Evolutionary conservation across 2,113 vertebrate species (phyloP).

Genomic region (Mola mola): DNA sequence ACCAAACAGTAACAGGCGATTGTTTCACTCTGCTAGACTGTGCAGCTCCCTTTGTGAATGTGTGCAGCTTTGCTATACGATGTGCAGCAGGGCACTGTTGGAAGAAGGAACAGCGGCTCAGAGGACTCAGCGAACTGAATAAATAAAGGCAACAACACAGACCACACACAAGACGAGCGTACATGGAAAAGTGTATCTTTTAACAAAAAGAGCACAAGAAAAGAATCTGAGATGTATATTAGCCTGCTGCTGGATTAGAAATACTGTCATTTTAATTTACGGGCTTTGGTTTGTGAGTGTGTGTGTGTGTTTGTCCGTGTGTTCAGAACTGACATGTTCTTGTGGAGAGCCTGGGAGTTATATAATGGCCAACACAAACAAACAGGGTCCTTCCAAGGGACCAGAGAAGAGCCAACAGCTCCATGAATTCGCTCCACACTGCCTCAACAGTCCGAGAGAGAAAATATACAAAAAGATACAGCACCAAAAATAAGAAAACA

Average conservation of each 20-base stretch:
- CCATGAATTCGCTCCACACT: conserved; percentile 55
- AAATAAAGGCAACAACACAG: conserved; percentile 18
- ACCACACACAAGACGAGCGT: too few relatives aligned
- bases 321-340: conserved; percentile 48
- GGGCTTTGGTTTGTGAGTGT: conserved; percentile 9
- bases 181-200: conserved; percentile 30
- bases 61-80: conserved; percentile 19
- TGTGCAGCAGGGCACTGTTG: conserved; percentile 19
- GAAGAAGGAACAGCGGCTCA: conserved; percentile 28
- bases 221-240: neutral
- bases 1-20: conserved; percentile 1
- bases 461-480: conserved; percentile 38
- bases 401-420: conserved; percentile 51
- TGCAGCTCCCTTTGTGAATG: conserved; percentile 24
- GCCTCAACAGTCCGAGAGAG: conserved; percentile 42
- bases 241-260: conserved; percentile 26
- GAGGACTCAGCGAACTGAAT: conserved; percentile 24
- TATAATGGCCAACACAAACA: conserved; percentile 74
- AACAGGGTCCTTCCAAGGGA: conserved; percentile 62
- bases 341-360: conserved; percentile 57
- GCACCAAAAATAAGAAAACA: conserved; percentile 5
- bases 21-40: conserved; percentile 8
- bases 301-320: conserved; percentile 12
- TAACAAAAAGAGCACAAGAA: neutral
- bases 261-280: conserved; percentile 42